Base-by-base conservation (phyloP, 2,113 vertebrate genomes). In the Melanotaenia duboulayi region DNA sequence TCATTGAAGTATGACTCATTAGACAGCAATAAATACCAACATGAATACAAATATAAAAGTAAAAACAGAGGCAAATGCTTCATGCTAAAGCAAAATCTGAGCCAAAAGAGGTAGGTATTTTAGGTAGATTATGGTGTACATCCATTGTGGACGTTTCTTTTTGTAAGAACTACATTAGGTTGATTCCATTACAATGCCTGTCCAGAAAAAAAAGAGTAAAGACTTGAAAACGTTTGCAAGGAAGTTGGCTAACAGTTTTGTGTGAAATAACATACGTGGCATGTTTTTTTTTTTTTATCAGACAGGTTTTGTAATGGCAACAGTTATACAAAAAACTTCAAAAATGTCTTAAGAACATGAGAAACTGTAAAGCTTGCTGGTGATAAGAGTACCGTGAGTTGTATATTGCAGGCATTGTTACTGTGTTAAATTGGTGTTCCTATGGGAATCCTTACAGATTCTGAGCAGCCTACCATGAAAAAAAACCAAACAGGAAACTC, bases 11-110 rank as follows among this genome's bases (percentile, higher is more conserved):
- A 91, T 93, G 91, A 93, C 89, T 90, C 89, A 93, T 92, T 92
- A 92, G 89, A 92, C 88, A 90, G 89, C 90, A 94, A 94, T 94
- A 94, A 94, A 94, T 94, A 94, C 86, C 91, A 92, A 94, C 91
- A 93, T 87, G 92, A 89, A 92, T 93, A 93, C 91, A 93, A 94
- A 93, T 92, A 93, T 92, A 93, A 93, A 93, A 93, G 87, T 90
- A 90, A 90, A 92, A 93, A 92, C 87, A 87, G 89, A 92, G 89
- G 92, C 90, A 92, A 91, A 89, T 90, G 88, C 91, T 92, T 87
- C 88, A 92, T 90, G 90, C 86, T 88, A 90, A 91, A 92, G 89
- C 90, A 92, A 90, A 89, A 91, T 90, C 90, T 91, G 92, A 90
- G 93, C 91, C 91, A 93, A 92, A 91, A 93, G 93, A 94, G 93